A percentile compares a stretch with the other conserved stretches of the same genome.
phyloP scores from a whole-genome alignment of 1,140 invertebrate species.

The Apis dorsata region DNA sequence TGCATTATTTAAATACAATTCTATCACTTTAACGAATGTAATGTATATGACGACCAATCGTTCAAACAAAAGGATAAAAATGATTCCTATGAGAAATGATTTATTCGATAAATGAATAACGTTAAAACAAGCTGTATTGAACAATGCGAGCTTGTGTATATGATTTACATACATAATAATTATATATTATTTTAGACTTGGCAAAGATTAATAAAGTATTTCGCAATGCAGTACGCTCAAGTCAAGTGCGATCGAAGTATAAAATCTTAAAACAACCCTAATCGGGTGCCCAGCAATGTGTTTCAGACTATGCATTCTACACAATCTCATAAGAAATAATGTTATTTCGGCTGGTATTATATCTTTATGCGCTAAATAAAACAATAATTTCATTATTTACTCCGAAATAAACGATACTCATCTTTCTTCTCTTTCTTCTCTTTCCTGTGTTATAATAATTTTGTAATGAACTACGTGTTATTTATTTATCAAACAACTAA shows the following conservation, averaged over 20 bases:
- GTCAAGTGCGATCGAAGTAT: conserved; percentile 72
- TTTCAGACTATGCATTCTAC: conserved; percentile 50
- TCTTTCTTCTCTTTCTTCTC: conserved; percentile 51
- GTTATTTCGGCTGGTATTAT: conserved; percentile 30
- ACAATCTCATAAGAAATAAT: conserved; percentile 57
- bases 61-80: neutral
- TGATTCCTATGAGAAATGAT: conserved; percentile 1
- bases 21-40: conserved; percentile 9
- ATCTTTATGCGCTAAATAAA: conserved; percentile 53
- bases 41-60: neutral
- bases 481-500: conserved; percentile 33
- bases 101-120: conserved; percentile 23
- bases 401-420: conserved; percentile 35
- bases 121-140: conserved; percentile 47
- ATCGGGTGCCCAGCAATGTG: conserved; percentile 48
- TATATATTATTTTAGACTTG: conserved; percentile 73
- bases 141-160: conserved; percentile 71
- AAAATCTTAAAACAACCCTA: conserved; percentile 70
- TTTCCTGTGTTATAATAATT: conserved; percentile 26
- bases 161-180: conserved; percentile 78
- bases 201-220: conserved; percentile 70
- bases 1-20: conserved; percentile 29
- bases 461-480: conserved; percentile 21
- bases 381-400: conserved; percentile 47
- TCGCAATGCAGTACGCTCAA: conserved; percentile 60